These are phyloP conservation scores for Neosilurus mollespiculum DNA, from an alignment of 2,797 vertebrate species.

Conservation along the genomic window DNA sequence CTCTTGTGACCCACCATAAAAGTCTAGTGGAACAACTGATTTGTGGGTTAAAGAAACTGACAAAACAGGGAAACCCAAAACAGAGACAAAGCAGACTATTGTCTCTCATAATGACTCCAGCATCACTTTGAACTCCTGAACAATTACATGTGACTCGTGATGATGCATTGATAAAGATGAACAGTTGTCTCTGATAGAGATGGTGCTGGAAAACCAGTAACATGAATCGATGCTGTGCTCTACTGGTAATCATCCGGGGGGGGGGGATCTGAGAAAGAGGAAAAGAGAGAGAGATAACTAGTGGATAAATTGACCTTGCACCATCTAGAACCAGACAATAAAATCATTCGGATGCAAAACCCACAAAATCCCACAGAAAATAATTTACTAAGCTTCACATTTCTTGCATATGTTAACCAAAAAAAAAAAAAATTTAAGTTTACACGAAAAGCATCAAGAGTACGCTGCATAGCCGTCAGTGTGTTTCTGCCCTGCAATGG, in stretches of 20 bases:
- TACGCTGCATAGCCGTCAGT: too few species aligned
- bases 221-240: slow-evolving; percentile 1
- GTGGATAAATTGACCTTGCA: too few species aligned
- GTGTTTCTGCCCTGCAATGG: too few species aligned
- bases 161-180: slow-evolving; percentile 23
- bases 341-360: too few species aligned
- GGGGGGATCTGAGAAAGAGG: too few species aligned
- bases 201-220: slow-evolving; percentile 19
- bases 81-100: slow-evolving; percentile 39
- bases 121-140: slow-evolving; percentile 42
- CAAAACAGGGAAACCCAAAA: slow-evolving; percentile 6
- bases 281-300: too few species aligned
- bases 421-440: too few species aligned
- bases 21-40: slow-evolving; percentile 34
- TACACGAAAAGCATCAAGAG: too few species aligned
- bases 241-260: neutral
- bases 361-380: too few species aligned
- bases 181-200: slow-evolving; percentile 26
- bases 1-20: slow-evolving; percentile 36
- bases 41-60: slow-evolving; percentile 15
- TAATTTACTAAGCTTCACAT: too few species aligned
- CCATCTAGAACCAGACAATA: too few species aligned
- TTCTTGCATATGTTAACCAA: too few species aligned
- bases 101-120: slow-evolving; percentile 36
- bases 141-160: slow-evolving; percentile 32